phyloP scores from a whole-genome alignment of 2,888 invertebrate species.

The Himalopsyche kuldschensis region DNA sequence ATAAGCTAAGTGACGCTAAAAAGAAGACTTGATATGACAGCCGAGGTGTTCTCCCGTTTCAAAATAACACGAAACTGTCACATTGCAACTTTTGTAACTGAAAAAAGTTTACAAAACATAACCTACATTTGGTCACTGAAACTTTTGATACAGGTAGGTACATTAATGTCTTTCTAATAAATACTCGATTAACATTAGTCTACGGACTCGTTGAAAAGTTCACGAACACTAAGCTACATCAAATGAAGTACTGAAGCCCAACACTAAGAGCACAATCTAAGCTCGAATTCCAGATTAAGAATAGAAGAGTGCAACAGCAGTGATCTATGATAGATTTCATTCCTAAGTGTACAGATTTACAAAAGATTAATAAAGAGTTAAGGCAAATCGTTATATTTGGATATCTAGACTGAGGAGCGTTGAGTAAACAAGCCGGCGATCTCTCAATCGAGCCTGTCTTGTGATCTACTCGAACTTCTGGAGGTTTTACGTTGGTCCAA shows the following conservation, averaged over 20 bases:
- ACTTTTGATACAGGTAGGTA: background rate
- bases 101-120: background rate
- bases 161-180: background rate
- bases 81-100: background rate
- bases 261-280: background rate
- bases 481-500: constrained; percentile 81
- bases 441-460: constrained; percentile 54
- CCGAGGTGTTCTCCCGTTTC: background rate
- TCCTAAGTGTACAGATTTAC: background rate
- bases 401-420: constrained; percentile 43
- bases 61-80: constrained; percentile 17
- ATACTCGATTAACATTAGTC: background rate
- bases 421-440: constrained; percentile 45
- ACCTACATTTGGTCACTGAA: background rate
- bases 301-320: background rate
- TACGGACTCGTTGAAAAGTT: background rate
- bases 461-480: constrained; percentile 70
- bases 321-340: background rate
- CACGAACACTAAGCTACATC: background rate
- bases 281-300: background rate
- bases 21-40: background rate
- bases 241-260: background rate
- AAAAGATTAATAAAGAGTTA: background rate
- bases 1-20: background rate
- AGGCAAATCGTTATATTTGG: constrained; percentile 17